Evolutionary conservation across 2,888 invertebrate species (phyloP), one percentile per base, ranked within the genome.

Genomic region (Sialis fuliginosa): DNA sequence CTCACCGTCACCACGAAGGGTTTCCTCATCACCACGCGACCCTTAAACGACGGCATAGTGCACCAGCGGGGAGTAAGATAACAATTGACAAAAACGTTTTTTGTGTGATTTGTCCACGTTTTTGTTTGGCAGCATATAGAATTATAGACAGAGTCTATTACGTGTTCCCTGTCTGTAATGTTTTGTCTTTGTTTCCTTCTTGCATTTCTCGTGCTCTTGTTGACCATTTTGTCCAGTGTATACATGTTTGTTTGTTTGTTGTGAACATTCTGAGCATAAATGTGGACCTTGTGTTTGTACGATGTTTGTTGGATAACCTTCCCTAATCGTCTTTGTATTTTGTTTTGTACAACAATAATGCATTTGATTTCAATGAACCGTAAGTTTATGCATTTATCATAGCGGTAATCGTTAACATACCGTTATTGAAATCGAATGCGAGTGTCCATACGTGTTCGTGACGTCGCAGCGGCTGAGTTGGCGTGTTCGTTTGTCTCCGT

Each of bases 41-140:
- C 49, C 41, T 45, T 33, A 50, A 48, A 42, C 45, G 44, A 45
- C 51, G 51, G 46, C 54, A 51, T 40, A 47, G 48, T 34, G 53
- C 46, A 39, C 49, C 51, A 39, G 50, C 55, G 47, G 60, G 59
- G 54, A 58, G 61, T 61, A 61, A 60, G 60, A 59, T 54, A 49
- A 48, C 49, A 48, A 48, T 43, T 43, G 43, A 41, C 40, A 46
- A 41, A 33, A 37, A 13, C 31, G 33, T 48, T 47, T 51, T 48
- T 22, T 22, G 22, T 22, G 22, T 22, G 22, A 22, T 22, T 22
- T 22, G 22, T 22, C 22, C 22, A 22, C 22, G 22, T 22, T 22
- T 22, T 22, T 22, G 22, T 22, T 22, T 22, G 22, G 22, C 22
- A 22, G 22, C 22, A 22, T 22, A 22, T 22, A 22, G 22, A 22